Evolutionary conservation across 2,888 invertebrate species (phyloP).

Genomic region (Hofmannophila pseudospretella): DNA sequence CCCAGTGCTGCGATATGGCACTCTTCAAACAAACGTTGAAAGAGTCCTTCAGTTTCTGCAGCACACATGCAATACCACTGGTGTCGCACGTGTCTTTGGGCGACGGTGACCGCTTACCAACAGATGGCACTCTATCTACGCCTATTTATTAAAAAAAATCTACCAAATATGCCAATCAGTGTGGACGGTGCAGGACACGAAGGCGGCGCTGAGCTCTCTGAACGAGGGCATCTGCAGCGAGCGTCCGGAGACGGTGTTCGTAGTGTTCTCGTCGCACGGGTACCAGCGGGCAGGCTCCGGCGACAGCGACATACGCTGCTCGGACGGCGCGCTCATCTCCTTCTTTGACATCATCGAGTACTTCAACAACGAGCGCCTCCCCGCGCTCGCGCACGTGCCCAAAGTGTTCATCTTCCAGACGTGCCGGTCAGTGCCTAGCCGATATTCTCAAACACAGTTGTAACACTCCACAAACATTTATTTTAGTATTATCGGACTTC

Average conservation of each 20-base stretch:
- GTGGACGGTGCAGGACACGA: conserved; percentile 47
- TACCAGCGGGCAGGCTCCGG: conserved; percentile 51
- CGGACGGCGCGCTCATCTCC: conserved; percentile 71
- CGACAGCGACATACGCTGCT: conserved; percentile 79
- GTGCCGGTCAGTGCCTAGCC: conserved; percentile 68
- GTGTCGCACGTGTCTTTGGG: no score
- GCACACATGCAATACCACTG: no score
- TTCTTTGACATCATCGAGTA: conserved; percentile 75
- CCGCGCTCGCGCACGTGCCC: conserved; percentile 76
- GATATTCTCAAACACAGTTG: not conserved
- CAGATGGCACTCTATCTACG: no score
- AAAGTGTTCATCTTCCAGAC: conserved; percentile 86
- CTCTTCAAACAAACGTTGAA: no score
- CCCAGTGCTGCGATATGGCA: no score
- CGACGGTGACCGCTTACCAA: no score
- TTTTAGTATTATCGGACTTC: no score
- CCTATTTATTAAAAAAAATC: no score
- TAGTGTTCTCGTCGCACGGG: conserved; percentile 84
- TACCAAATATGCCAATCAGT: no score
- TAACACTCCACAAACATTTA: no score
- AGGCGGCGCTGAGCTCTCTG: conserved; percentile 45
- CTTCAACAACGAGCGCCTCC: conserved; percentile 77
- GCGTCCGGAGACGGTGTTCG: conserved; percentile 77
- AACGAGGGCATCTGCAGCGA: conserved; percentile 27
- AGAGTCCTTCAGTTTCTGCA: no score